phyloP scores from a whole-genome alignment of 2,888 invertebrate species.

The Pterobdella sp. region DNA sequence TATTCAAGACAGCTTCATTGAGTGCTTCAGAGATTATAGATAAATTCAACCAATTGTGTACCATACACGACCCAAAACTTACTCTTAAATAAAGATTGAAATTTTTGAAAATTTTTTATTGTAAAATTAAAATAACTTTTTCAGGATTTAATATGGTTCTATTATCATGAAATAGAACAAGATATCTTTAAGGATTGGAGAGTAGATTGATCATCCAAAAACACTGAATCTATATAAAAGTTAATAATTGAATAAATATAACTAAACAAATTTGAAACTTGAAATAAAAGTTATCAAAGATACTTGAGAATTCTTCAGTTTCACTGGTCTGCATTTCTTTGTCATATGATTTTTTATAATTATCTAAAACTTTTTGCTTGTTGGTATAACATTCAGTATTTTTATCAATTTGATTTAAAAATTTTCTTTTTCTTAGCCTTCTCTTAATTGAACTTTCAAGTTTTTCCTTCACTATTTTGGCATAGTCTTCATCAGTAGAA shows the following conservation, averaged over 20 bases:
- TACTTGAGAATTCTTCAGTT: conserved; percentile 12
- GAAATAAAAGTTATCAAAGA: not conserved
- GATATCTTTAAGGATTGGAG: not conserved
- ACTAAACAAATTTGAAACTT: not conserved
- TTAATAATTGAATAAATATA: too few species aligned
- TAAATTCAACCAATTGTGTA: conserved; percentile 31
- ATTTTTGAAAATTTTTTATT: not conserved
- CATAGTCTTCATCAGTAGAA: too few species aligned
- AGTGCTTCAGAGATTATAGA: conserved; percentile 25
- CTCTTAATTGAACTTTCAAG: not conserved
- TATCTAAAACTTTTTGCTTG: not conserved
- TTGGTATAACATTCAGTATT: too few species aligned
- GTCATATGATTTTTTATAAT: not conserved
- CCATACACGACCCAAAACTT: conserved; percentile 7
- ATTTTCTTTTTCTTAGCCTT: not conserved
- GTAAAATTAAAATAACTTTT: too few species aligned
- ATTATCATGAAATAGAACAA: not conserved
- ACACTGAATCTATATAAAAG: too few species aligned
- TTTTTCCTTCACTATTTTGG: too few species aligned
- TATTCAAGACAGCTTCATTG: conserved; percentile 29
- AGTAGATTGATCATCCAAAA: too few species aligned
- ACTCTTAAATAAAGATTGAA: conserved; percentile 1
- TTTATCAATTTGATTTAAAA: not conserved
- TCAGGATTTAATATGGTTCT: not conserved
- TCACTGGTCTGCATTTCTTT: not conserved